Evolutionary conservation across 2,888 invertebrate species (phyloP), one percentile per base, ranked within the genome.

Genomic region (Petrolisthes cinctipes): DNA sequence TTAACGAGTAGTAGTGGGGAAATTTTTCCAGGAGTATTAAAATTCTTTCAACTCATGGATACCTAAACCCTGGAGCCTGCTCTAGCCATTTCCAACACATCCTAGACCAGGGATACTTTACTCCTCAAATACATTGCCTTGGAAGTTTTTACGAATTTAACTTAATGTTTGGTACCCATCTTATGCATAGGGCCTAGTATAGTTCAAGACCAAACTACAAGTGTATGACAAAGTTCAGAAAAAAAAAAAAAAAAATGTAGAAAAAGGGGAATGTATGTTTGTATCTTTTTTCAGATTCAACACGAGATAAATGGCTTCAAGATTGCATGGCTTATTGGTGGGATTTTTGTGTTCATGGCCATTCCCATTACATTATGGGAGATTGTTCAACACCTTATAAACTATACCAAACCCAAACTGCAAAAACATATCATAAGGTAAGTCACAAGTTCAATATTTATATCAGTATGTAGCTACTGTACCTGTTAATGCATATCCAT

Each of bases 321-420:
- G 92, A 96, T 97, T 93, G 93, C 93, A 7, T 96, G 96, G 91
- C 94, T 98, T 91, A 95, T 98, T 87, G 98, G 96, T 9, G 98
- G 98, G 5, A 94, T 97, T n/a, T 98, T 98, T 93, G 98, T 97
- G 51, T 94, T 97, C 91, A 94, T 98, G 87, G 97, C 98, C 0
- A 94, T 99, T 82, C 98, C 98, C 0, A 96, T 98, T 91, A 97
- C 98, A 78, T 95, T 98, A 92, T 98, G 97, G 96, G 97, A 98
- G 93, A 98, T 99, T 92, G 95, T 96, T 79, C 97, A 98, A 93
- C 98, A 99, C 93, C 95, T 98, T 92, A 96, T 98, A 86, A 96
- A 98, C 93, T 98, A 97, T 92, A 97, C 97, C 0, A 96, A 97
- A 92, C 98, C 98, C 20, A 95, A 95, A 91, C 94, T 98, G 91